These are phyloP conservation scores for Osmerus mordax DNA, from an alignment of 2,113 vertebrate species.

Conservation along the genomic window DNA sequence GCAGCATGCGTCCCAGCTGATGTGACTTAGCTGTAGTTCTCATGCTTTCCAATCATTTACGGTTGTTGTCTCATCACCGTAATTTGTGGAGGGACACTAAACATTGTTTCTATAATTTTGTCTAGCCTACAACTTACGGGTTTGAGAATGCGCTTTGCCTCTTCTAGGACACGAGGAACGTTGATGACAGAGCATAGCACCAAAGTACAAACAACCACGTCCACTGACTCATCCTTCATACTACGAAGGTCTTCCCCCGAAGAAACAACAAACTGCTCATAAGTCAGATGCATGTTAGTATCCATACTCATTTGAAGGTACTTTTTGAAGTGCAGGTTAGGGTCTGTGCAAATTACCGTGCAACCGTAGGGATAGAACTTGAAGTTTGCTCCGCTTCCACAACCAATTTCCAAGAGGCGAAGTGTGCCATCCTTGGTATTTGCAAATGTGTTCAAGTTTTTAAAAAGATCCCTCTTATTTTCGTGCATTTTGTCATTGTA, in stretches of 20 bases:
- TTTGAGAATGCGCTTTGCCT: conserved; percentile 73
- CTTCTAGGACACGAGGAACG: conserved; percentile 63
- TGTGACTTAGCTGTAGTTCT: too few species aligned
- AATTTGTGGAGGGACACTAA: not conserved
- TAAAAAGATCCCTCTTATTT: conserved; percentile 77
- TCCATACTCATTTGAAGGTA: conserved; percentile 70
- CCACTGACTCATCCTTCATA: conserved; percentile 71
- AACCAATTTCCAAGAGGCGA: conserved; percentile 81
- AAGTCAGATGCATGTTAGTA: conserved; percentile 73
- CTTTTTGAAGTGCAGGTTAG: conserved; percentile 76
- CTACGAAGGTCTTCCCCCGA: conserved; percentile 72
- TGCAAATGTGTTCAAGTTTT: conserved; percentile 60
- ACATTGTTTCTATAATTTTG: not conserved
- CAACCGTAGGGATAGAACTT: conserved; percentile 77
- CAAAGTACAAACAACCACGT: conserved; percentile 78
- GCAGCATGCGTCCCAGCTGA: not conserved
- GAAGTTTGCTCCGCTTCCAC: conserved; percentile 80
- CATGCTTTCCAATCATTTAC: not conserved
- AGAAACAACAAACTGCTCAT: conserved; percentile 64
- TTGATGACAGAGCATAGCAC: conserved; percentile 78
- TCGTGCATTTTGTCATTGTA: conserved; percentile 68
- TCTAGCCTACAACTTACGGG: conserved; percentile 66
- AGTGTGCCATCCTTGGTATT: conserved; percentile 57
- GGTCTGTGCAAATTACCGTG: conserved; percentile 76
- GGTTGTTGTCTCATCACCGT: not conserved